phyloP scores from a whole-genome alignment of 1,140 invertebrate genomes.

The Copidosoma floridanum region DNA sequence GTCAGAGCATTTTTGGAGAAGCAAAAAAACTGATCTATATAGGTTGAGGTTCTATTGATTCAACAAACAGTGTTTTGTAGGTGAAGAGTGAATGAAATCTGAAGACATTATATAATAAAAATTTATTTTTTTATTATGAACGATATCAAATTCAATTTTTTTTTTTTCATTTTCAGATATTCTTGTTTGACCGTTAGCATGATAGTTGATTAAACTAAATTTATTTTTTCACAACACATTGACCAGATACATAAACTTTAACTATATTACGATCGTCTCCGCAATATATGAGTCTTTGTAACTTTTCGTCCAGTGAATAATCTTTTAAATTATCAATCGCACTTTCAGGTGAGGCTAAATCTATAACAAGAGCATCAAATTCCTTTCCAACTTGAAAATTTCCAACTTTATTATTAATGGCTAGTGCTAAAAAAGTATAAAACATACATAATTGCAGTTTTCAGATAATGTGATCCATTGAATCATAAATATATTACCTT shows the following conservation, averaged over 20 bases:
- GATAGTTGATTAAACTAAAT: too few species aligned
- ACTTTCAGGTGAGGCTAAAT: conserved; percentile 59
- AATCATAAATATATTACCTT: conserved; percentile 57
- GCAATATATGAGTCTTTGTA: conserved; percentile 80
- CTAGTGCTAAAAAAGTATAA: conserved; percentile 61
- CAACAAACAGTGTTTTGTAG: too few species aligned
- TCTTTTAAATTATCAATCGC: conserved; percentile 58
- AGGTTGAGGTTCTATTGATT: too few species aligned
- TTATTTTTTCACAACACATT: conserved; percentile 63
- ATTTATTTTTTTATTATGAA: too few species aligned
- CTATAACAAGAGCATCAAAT: conserved; percentile 79
- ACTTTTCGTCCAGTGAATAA: conserved; percentile 59
- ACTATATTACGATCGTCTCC: conserved; percentile 84
- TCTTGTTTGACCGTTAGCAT: too few species aligned
- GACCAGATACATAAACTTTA: conserved; percentile 74
- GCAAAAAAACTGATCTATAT: conserved; percentile 9
- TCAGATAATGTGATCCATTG: conserved; percentile 11
- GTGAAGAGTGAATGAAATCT: too few species aligned
- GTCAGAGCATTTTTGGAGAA: conserved; percentile 62
- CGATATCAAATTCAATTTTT: too few species aligned
- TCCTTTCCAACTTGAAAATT: conserved; percentile 79
- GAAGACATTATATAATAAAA: too few species aligned
- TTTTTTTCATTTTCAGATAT: too few species aligned
- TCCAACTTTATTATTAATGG: conserved; percentile 70
- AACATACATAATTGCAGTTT: not conserved